phyloP scores from a whole-genome alignment of 2,113 vertebrate species.

The Saccopteryx bilineata region DNA sequence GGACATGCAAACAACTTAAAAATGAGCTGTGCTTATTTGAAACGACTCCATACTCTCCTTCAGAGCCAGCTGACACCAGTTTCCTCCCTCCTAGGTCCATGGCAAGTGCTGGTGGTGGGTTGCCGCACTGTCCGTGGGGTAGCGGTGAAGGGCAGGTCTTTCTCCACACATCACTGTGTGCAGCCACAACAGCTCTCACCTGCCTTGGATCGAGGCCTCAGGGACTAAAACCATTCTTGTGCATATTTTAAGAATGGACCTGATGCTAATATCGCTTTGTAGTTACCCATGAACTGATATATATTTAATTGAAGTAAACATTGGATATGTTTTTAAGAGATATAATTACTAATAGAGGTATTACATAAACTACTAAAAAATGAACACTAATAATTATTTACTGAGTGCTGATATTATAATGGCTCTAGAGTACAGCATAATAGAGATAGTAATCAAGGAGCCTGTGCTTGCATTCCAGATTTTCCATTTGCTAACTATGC shows the following conservation, averaged over 20 bases:
- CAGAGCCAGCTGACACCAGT: neutral
- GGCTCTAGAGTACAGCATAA: neutral
- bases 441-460: neutral
- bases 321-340: conserved; percentile 42
- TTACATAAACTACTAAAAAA: neutral
- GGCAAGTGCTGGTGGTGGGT: neutral
- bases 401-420: conserved; percentile 26
- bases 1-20: neutral
- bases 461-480: conserved; percentile 2
- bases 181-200: neutral
- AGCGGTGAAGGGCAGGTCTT: neutral
- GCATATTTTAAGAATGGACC: conserved; percentile 38
- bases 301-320: conserved; percentile 37
- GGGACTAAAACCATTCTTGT: conserved; percentile 4
- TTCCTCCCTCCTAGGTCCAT: neutral
- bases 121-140: neutral
- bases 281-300: neutral
- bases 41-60: neutral
- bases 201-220: neutral
- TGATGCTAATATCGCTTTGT: conserved; percentile 41
- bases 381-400: neutral
- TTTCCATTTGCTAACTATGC: neutral
- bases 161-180: neutral
- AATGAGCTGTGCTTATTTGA: conserved; percentile 3
- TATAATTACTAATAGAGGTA: conserved; percentile 27